These are phyloP conservation scores for Leptopilina boulardi DNA, from an alignment of 1,140 invertebrate genomes.

Conservation along the genomic window DNA sequence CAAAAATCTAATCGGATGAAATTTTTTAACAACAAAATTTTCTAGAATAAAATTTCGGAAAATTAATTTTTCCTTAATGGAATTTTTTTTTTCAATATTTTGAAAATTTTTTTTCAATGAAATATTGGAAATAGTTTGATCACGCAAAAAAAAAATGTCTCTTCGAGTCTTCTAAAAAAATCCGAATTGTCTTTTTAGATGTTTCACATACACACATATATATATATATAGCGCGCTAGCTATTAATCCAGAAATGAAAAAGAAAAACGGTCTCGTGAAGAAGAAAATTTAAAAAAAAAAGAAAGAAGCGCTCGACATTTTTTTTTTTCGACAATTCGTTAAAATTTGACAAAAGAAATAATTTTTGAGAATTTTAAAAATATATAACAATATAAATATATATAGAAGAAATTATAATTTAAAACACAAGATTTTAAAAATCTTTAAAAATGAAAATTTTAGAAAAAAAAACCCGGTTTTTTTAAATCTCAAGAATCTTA, in stretches of 20 bases:
- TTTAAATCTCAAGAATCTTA: background rate
- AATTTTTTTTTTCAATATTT: no score
- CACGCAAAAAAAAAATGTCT: no score
- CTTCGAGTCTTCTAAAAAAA: slow-evolving; percentile 20
- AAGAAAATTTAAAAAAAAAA: background rate
- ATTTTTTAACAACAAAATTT: no score
- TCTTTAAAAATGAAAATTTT: background rate
- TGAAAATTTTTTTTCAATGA: no score
- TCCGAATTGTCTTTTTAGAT: slow-evolving; percentile 50
- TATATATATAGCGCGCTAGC: slow-evolving; percentile 64
- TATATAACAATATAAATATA: background rate
- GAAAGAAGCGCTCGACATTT: background rate
- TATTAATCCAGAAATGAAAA: slow-evolving; percentile 47
- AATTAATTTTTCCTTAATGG: no score
- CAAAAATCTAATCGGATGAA: background rate
- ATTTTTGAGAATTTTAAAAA: background rate
- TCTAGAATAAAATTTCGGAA: no score
- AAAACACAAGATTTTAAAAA: slow-evolving; percentile 2
- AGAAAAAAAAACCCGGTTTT: no score
- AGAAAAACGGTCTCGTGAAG: background rate
- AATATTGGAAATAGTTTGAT: no score
- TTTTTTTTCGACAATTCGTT: background rate
- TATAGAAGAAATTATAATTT: background rate
- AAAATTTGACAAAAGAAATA: background rate
- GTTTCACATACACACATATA: slow-evolving; percentile 60